Conservation (phyloP, 2,888 invertebrate species). For the Hesperia comma region DNA sequence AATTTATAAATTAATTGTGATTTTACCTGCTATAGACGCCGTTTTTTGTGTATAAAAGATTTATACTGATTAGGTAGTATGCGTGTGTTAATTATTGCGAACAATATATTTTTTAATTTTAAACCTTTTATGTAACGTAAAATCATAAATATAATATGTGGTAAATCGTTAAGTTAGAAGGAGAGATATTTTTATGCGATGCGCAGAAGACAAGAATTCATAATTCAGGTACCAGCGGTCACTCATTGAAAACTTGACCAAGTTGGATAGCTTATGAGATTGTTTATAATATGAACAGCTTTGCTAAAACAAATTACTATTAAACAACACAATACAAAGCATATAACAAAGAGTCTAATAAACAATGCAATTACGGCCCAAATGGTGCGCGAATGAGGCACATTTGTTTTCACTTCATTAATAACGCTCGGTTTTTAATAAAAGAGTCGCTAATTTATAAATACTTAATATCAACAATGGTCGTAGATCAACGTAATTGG, state of each 20-base stretch:
- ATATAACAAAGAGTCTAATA: conserved; percentile 27
- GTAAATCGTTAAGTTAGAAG: no score
- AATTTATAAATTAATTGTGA: conserved; percentile 21
- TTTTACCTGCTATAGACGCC: conserved; percentile 17
- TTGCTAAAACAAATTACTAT: neutral
- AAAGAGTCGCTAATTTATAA: conserved; percentile 74
- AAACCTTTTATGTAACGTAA: no score
- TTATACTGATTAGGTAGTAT: conserved; percentile 23
- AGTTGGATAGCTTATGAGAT: no score
- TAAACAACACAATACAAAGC: neutral
- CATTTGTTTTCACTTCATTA: conserved; percentile 59
- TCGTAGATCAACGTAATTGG: conserved; percentile 80
- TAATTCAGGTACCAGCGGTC: no score
- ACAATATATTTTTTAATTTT: no score
- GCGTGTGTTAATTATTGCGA: neutral
- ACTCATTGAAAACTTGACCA: no score
- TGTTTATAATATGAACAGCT: neutral
- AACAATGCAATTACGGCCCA: conserved; percentile 43
- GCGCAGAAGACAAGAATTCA: no score
- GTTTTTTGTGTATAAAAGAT: conserved; percentile 11
- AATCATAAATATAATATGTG: no score
- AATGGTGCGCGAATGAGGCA: conserved; percentile 67
- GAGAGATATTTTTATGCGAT: no score
- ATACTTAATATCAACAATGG: conserved; percentile 69
- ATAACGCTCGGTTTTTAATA: conserved; percentile 75